Conservation (phyloP, 2,888 invertebrate species). For the Drosophila macrothrix region DNA sequence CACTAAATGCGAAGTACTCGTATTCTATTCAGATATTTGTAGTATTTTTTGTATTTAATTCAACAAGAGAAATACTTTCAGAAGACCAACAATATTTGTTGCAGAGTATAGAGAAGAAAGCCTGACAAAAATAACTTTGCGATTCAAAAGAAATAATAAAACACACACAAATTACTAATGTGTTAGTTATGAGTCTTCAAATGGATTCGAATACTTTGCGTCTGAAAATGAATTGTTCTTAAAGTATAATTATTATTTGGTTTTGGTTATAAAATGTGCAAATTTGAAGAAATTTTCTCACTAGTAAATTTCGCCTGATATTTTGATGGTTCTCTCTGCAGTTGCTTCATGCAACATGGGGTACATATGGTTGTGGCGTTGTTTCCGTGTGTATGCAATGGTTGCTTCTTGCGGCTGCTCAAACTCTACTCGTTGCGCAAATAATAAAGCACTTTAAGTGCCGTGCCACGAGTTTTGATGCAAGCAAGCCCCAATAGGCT, state of each 20-base stretch:
- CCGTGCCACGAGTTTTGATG: slow-evolving; percentile 49
- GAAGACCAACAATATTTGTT: background rate
- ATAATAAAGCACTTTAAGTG: slow-evolving; percentile 68
- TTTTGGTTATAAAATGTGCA: too few relatives aligned
- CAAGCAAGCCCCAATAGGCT: slow-evolving; percentile 39
- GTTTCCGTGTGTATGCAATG: slow-evolving; percentile 14
- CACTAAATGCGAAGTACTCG: background rate
- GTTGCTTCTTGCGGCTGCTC: slow-evolving; percentile 31
- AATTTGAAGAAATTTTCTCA: background rate
- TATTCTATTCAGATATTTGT: background rate
- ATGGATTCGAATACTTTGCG: background rate
- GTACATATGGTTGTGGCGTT: background rate
- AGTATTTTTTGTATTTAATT: background rate
- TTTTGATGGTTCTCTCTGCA: background rate
- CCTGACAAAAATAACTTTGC: background rate
- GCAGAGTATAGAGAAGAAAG: too few relatives aligned
- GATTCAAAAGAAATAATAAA: background rate
- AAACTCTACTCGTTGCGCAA: slow-evolving; percentile 31
- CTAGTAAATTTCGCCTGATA: background rate
- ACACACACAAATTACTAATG: background rate
- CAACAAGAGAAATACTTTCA: background rate
- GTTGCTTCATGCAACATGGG: slow-evolving; percentile 15
- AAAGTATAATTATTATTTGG: background rate
- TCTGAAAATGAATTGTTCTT: background rate
- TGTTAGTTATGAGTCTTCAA: background rate